Conservation (phyloP, 2,113 vertebrate genomes). For the Bos indicus region DNA sequence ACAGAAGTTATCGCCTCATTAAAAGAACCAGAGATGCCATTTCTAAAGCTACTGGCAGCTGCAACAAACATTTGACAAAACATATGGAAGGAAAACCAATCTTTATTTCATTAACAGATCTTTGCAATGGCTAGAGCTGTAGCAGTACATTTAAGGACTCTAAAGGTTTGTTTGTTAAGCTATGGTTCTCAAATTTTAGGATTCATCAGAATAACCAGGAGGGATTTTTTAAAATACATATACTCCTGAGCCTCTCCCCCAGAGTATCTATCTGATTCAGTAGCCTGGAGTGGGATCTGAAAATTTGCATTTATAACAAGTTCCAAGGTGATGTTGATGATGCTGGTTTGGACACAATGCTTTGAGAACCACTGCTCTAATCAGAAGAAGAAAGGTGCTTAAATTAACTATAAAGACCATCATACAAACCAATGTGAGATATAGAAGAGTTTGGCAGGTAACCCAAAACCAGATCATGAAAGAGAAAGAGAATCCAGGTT, state of each 20-base stretch:
- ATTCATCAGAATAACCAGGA: background rate
- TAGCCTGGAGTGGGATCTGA: background rate
- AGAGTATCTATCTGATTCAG: background rate
- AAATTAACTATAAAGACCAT: background rate
- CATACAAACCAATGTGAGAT: background rate
- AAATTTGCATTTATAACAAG: background rate
- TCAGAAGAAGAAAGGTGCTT: conserved; percentile 9
- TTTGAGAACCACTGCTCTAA: background rate
- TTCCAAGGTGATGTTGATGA: background rate
- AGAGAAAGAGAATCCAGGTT: background rate
- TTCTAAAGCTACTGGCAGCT: background rate
- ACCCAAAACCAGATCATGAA: background rate
- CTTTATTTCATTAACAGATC: background rate
- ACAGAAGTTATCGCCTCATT: background rate
- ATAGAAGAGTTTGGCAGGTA: background rate
- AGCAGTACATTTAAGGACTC: background rate
- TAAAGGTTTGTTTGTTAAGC: background rate
- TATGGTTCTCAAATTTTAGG: background rate
- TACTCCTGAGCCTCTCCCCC: background rate
- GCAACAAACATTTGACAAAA: background rate
- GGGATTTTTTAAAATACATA: background rate
- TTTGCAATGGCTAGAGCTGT: background rate
- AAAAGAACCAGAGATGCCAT: background rate
- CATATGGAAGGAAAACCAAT: background rate
- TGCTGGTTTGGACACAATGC: background rate